Evolutionary conservation across 2,888 invertebrate genomes (phyloP).

Genomic region (Polia nebulosa): DNA sequence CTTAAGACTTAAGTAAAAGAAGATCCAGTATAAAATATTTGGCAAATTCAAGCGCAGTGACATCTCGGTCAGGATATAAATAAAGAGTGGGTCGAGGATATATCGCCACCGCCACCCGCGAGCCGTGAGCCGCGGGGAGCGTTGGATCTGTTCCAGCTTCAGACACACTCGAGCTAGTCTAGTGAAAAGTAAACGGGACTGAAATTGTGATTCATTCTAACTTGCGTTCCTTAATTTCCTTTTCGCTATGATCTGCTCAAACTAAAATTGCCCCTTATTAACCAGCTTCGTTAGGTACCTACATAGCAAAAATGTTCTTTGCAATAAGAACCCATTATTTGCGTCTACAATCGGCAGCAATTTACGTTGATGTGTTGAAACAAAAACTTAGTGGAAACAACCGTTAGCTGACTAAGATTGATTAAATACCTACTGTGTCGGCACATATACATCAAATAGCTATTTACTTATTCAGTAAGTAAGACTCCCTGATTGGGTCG

Average conservation of each 20-base stretch:
- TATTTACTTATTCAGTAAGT: constrained; percentile 15
- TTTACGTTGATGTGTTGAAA: constrained; percentile 27
- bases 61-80: constrained; percentile 68
- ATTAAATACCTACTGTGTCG: constrained; percentile 12
- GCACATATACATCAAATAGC: constrained; percentile 9
- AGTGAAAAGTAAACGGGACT: constrained; percentile 48
- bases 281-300: no score
- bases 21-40: constrained; percentile 40
- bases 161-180: constrained; percentile 42
- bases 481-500: not conserved
- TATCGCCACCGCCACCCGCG: constrained; percentile 61
- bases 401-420: constrained; percentile 42
- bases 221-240: constrained; percentile 43
- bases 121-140: constrained; percentile 55
- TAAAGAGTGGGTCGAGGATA: constrained; percentile 69
- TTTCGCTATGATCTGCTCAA: constrained; percentile 40
- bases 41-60: constrained; percentile 55
- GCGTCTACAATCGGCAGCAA: constrained; percentile 20
- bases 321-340: constrained; percentile 18
- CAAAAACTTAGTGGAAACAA: constrained; percentile 42
- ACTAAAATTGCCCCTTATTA: constrained; percentile 9
- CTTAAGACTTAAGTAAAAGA: constrained; percentile 38
- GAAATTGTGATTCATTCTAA: constrained; percentile 45
- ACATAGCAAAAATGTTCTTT: constrained; percentile 1
- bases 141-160: constrained; percentile 74